phyloP scores from a whole-genome alignment of 2,888 invertebrate species.

The Zeuzera pyrina region DNA sequence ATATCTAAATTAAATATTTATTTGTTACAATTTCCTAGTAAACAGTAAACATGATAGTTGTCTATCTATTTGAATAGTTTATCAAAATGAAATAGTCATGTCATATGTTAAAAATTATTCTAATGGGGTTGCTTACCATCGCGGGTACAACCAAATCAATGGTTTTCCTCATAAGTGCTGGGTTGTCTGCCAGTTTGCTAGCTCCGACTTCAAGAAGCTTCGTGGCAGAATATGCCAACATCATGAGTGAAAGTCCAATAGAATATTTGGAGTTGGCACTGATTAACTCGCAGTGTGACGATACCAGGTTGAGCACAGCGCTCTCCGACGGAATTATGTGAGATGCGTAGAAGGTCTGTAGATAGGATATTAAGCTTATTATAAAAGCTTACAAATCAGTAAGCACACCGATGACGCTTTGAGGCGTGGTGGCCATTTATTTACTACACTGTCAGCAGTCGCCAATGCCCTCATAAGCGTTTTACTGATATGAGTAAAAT shows the following conservation, averaged over 20 bases:
- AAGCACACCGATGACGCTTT: too few species aligned
- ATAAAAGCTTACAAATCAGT: not conserved
- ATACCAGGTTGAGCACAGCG: slow-evolving; percentile 82
- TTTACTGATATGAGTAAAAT: too few species aligned
- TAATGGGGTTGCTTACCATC: slow-evolving; percentile 53
- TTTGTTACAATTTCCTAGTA: not conserved
- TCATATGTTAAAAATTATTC: not conserved
- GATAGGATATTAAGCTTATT: slow-evolving; percentile 11
- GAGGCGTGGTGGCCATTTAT: too few species aligned
- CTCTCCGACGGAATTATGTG: slow-evolving; percentile 90
- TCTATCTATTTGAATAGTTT: not conserved
- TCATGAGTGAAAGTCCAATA: slow-evolving; percentile 53
- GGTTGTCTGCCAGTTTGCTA: slow-evolving; percentile 67
- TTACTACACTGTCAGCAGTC: too few species aligned
- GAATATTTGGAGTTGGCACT: slow-evolving; percentile 52
- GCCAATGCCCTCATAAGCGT: too few species aligned
- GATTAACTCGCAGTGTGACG: slow-evolving; percentile 58
- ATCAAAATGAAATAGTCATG: too few species aligned
- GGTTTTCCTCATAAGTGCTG: slow-evolving; percentile 75
- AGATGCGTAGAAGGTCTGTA: slow-evolving; percentile 79
- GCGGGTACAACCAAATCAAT: slow-evolving; percentile 82
- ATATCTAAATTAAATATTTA: not conserved
- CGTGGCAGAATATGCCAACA: slow-evolving; percentile 57
- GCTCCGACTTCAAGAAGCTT: slow-evolving; percentile 57
- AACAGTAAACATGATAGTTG: slow-evolving; percentile 12